Base-by-base conservation (phyloP, 2,888 invertebrate species). In the Noctua comes region DNA sequence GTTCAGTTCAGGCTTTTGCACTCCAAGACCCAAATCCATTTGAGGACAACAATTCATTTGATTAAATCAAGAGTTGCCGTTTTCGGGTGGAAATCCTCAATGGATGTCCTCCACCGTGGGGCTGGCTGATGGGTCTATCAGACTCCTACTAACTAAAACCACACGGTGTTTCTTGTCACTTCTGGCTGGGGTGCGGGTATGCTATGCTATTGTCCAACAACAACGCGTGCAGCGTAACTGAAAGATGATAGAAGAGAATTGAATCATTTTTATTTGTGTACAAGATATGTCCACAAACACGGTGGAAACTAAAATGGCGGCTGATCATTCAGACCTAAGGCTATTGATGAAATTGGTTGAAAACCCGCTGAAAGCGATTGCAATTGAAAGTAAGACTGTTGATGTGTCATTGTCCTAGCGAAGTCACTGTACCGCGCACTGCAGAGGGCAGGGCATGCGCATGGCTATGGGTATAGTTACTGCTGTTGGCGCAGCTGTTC, bases 401-500 rank as follows among this genome's bases (percentile, higher is more conserved):
- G 13, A 31, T 31, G 18, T 62, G 31, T 62, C 62, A 62, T 21
- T 62, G 16, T 43, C 21, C 5, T 46, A 27, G n/a, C n/a, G 57
- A n/a, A n/a, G 40, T 70, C 54, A 36, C 31, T 7, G 24, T 46
- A 31, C 46, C 59, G 21, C 59, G 16, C 31, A 1, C 5, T 4
- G 27, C 43, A 27, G 54, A 16, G n/a, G 6, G 36, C 24, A 46
- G 31, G 11, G 24, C 40, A 4, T 18, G 11, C 8, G 27, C 10
- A n/a, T 59, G 18, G 31, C 0, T 62, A 16, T 31, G 62, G 31
- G 18, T 62, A 8, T 62, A 68, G 43, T 48, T 59, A 66, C 24
- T 57, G n/a, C 11, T 74, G 10, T 83, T 51, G 48, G 62, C 64
- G 65, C 82, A 83, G 79, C 59, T 84, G 82, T 57, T 59, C 62